Evolutionary conservation across 2,113 vertebrate genomes (phyloP), one percentile per base, ranked within the genome.

Genomic region (Channa maculata): DNA sequence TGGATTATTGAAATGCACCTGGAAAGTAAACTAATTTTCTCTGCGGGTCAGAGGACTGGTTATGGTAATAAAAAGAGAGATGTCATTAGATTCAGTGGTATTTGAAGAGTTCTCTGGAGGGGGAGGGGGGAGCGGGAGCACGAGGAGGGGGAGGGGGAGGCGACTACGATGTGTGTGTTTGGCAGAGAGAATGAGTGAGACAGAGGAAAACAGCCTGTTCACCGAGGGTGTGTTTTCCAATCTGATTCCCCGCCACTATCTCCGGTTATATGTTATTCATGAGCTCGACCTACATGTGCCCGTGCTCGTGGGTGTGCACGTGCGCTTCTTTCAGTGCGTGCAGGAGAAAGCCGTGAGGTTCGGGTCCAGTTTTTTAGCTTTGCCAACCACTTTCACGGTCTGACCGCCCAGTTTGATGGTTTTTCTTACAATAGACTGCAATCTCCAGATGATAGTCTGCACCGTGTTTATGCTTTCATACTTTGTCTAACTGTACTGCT

Each of bases 31-130:
- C 78, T 75, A 43, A 89, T 90, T 86, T 81, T 79, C 75, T 82
- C 65, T 4, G 54, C 0, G 36, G 87, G 88, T 91, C 90, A 89
- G 78, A 90, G 80, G 80, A 83, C 80, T 86, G 84, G 76, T 89
- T 88, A 86, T 87, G 89, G 84, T 87, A 89, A 90, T 92, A 88
- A 89, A 90, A 86, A 70, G 79, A 80, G 78, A 75, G 86, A 90
- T 84, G 87, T 84, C 82, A 88, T 92, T 92, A 89, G 80, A 90
- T 86, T 66, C 85, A 75, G 77, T 72, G 71, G 80, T 86, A 84
- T 89, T 90, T 88, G 82, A 80, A 75, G 75, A 84, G 82, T 75
- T 80, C 77, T 82, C 74, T 39, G 59, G 70, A 46, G 85, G 46
- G 24, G 59, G 34, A 8, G 60, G 62, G 41, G 8, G 15, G 24